These are phyloP conservation scores for Pammene fasciana DNA, from an alignment of 2,888 invertebrate genomes.

Conservation along the genomic window DNA sequence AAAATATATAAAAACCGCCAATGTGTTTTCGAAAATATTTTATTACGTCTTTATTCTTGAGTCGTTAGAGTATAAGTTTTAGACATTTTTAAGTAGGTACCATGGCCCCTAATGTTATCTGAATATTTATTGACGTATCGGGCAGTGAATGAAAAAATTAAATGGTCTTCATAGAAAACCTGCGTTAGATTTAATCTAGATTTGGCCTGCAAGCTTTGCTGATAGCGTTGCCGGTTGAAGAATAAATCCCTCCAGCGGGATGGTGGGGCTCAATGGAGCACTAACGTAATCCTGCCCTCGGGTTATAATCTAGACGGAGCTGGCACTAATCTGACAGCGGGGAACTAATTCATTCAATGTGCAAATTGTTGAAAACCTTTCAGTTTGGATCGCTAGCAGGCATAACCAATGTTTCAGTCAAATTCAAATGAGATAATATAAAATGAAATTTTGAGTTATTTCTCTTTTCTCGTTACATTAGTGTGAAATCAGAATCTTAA, in stretches of 20 bases:
- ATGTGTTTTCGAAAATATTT: too few species aligned
- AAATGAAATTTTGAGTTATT: not conserved
- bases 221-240: constrained; percentile 1
- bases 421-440: too few species aligned
- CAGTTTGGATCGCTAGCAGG: not conserved
- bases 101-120: too few species aligned
- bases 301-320: not conserved
- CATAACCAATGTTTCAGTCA: not conserved
- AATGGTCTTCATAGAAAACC: not conserved
- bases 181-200: constrained; percentile 3
- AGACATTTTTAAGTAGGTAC: too few species aligned
- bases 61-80: too few species aligned
- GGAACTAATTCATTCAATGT: not conserved
- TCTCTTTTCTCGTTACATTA: too few species aligned
- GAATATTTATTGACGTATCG: too few species aligned
- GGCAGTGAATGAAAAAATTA: not conserved
- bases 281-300: not conserved
- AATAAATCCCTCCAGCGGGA: constrained; percentile 9
- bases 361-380: not conserved
- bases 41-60: too few species aligned
- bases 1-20: too few species aligned
- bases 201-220: constrained; percentile 1
- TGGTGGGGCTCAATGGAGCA: constrained; percentile 7
- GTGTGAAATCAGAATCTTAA: too few species aligned
- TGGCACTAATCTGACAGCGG: not conserved